These are phyloP conservation scores for Perccottus glenii DNA, from an alignment of 2,113 vertebrate species.

Conservation along the genomic window DNA sequence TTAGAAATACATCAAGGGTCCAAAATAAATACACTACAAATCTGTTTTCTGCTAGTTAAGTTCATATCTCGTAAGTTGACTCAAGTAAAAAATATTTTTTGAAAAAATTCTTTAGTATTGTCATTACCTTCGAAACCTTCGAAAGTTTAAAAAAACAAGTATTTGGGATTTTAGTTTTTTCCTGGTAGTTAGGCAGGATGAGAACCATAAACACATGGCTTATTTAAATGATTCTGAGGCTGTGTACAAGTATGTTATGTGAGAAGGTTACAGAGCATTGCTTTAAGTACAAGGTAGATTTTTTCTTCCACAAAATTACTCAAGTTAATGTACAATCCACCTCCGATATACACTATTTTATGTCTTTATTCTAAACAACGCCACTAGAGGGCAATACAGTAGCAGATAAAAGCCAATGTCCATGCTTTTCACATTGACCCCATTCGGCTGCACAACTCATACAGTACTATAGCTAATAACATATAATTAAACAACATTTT, in stretches of 20 bases:
- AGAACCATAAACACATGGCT: too few species aligned
- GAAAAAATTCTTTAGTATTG: neutral
- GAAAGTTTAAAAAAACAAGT: neutral
- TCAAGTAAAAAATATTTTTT: neutral
- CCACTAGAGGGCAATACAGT: constrained; percentile 4
- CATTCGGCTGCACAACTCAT: neutral
- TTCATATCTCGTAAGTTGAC: neutral
- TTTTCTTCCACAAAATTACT: neutral
- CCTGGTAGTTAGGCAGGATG: neutral
- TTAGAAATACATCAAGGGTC: neutral
- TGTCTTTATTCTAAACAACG: neutral
- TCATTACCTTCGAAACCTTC: neutral
- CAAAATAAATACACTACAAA: neutral
- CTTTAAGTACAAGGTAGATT: neutral
- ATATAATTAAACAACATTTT: neutral
- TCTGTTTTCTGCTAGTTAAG: neutral
- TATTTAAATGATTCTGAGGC: too few species aligned
- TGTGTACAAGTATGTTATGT: too few species aligned
- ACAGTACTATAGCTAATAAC: neutral
- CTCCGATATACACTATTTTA: neutral
- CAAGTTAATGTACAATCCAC: neutral
- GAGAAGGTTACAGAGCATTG: too few species aligned
- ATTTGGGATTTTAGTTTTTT: neutral
- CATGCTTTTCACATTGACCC: neutral
- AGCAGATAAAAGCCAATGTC: neutral